Conservation (phyloP, 2,797 vertebrate species). For the Lepilemur septentrionalis region DNA sequence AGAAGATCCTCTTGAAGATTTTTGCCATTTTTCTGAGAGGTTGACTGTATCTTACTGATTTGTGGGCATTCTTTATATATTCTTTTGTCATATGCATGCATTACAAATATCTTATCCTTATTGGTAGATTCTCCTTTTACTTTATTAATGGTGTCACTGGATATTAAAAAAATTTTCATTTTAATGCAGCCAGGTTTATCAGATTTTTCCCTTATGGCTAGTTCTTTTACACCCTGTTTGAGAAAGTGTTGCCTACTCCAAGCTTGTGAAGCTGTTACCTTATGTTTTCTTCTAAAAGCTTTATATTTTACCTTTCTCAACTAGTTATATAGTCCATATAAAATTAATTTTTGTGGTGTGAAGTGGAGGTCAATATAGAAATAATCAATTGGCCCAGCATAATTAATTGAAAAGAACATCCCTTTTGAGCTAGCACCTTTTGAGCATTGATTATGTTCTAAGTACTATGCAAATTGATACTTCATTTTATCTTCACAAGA, state of each 20-base stretch:
- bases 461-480: background rate
- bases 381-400: background rate
- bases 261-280: background rate
- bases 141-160: background rate
- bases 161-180: background rate
- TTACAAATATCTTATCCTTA: background rate
- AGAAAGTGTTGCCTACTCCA: background rate
- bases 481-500: constrained; percentile 22
- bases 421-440: background rate
- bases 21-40: background rate
- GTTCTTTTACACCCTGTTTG: background rate
- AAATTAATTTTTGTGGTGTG: background rate
- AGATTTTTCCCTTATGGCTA: background rate
- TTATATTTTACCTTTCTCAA: background rate
- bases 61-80: background rate
- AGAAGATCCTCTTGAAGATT: background rate
- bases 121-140: background rate
- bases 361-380: background rate
- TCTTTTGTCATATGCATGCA: background rate
- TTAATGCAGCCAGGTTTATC: background rate
- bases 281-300: constrained; percentile 20
- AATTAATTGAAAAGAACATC: background rate
- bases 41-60: background rate
- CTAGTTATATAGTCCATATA: background rate
- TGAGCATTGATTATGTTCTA: background rate